phyloP scores from a whole-genome alignment of 2,797 vertebrate genomes.

The Arctocebus calabarensis region DNA sequence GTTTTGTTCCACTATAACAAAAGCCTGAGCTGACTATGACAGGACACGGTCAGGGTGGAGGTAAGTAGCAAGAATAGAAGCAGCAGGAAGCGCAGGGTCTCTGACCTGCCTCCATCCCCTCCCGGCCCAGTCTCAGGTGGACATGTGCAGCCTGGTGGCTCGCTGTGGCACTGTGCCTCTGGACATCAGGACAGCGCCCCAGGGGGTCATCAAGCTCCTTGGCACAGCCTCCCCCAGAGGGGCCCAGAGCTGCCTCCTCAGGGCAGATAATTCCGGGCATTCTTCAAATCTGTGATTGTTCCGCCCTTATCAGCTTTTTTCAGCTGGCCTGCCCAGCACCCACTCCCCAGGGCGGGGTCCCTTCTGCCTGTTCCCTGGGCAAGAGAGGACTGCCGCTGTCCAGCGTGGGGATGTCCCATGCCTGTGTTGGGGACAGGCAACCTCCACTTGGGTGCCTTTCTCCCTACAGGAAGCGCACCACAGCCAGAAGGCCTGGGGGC shows the following conservation, averaged over 20 bases:
- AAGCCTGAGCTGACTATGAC: neutral
- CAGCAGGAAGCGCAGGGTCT: neutral
- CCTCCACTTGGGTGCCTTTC: neutral
- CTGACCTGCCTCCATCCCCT: neutral
- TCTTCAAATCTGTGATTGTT: constrained; percentile 55
- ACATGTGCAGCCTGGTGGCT: neutral
- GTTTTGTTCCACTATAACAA: too few relatives aligned
- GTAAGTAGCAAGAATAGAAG: neutral
- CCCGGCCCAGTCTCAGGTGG: neutral
- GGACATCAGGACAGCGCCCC: neutral
- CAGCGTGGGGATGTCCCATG: fast-evolving
- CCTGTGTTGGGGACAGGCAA: neutral
- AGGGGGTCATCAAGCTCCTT: neutral
- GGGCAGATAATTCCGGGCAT: neutral
- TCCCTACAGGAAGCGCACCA: neutral
- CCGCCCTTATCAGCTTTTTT: constrained; percentile 77
- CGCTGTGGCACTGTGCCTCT: neutral
- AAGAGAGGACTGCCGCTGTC: neutral
- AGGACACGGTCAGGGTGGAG: fast-evolving
- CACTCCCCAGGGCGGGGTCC: neutral
- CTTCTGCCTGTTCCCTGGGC: neutral
- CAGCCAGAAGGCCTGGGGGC: neutral
- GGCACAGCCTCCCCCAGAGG: neutral
- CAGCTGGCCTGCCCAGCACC: constrained; percentile 61
- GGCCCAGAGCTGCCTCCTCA: neutral